Evolutionary conservation across 2,888 invertebrate genomes (phyloP), one percentile per base, ranked within the genome.

Genomic region (Pollenia amentaria): DNA sequence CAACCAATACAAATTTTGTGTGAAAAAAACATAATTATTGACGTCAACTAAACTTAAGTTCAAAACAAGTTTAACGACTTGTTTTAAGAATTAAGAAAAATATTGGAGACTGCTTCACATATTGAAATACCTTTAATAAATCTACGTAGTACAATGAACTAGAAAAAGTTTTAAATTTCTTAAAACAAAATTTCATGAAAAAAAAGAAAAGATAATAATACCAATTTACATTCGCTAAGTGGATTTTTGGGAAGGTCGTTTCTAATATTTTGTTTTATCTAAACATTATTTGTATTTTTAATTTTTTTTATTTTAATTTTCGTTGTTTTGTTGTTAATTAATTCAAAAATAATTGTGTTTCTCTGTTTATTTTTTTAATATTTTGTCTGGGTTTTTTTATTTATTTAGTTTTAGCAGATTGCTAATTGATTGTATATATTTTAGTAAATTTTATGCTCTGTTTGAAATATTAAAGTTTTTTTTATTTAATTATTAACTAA

Each of bases 191-290:
- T 14, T 46, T 44, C 53, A 44, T 11, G 18, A 40, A 84, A 21
- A 70, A 44, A 75, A 80, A 65, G 42, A 69, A 46, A 73, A 44
- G 8, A 40, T 81, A 88, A 73, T 69, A 79, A 64, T 7, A 51
- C 16, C 73, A 89, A 91, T 91, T 91, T 90, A 89, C 89, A 29
- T 90, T 90, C 80, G 89, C 88, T 89, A 91, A 90, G 90, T 89
- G 90, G 90, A 91, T 91, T 91, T 89, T 88, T 81, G 87, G 89
- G 90, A 91, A 91, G 91, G 91, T 91, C 91, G 91, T 91, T 84
- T 83, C 48, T 46, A 46, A 10, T 62, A 21, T 53, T 29, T 10
- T 3, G 21, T 65, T 44, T 55, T 70, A 18, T 42, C 18, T 57
- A 73, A 73, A 65, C 18, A 42, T 42, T 42, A 62, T 67, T 14